A percentile compares a stretch with the other conserved stretches of the same genome.
phyloP scores from a whole-genome alignment of 2,113 vertebrate genomes.

The Lonchura striata region DNA sequence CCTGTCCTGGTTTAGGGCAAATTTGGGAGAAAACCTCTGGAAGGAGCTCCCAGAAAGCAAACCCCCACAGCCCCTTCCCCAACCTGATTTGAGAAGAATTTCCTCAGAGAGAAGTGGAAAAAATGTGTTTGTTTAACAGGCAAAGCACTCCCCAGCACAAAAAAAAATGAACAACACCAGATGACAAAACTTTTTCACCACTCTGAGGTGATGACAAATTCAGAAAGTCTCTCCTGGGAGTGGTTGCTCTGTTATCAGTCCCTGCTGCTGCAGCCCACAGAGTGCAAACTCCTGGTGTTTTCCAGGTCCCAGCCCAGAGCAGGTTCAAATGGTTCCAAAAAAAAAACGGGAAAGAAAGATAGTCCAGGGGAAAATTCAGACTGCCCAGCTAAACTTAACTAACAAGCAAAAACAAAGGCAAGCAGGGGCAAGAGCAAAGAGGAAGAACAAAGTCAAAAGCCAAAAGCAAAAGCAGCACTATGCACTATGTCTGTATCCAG shows the following conservation, averaged over 20 bases:
- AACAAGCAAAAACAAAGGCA: not conserved
- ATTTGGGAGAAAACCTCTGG: not conserved
- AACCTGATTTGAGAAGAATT: not conserved
- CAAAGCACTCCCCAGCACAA: not conserved
- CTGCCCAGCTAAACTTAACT: not conserved
- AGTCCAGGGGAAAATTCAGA: not conserved
- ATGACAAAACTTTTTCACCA: no score
- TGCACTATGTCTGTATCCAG: not conserved
- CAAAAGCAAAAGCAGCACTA: not conserved
- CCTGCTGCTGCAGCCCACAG: not conserved
- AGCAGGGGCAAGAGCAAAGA: no score
- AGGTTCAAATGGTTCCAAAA: not conserved
- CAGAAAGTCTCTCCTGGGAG: not conserved
- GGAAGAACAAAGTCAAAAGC: no score
- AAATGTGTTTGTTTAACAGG: not conserved
- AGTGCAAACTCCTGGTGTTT: not conserved
- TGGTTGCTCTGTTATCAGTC: not conserved
- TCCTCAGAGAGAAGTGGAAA: not conserved
- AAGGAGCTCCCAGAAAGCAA: not conserved
- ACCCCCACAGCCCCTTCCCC: not conserved
- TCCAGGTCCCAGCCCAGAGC: not conserved
- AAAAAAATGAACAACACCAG: not conserved
- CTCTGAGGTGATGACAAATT: not conserved
- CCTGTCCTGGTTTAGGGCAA: not conserved
- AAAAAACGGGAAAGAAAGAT: not conserved